These are phyloP conservation scores for Phodopus roborovskii DNA, from an alignment of 2,113 vertebrate genomes.

Conservation along the genomic window DNA sequence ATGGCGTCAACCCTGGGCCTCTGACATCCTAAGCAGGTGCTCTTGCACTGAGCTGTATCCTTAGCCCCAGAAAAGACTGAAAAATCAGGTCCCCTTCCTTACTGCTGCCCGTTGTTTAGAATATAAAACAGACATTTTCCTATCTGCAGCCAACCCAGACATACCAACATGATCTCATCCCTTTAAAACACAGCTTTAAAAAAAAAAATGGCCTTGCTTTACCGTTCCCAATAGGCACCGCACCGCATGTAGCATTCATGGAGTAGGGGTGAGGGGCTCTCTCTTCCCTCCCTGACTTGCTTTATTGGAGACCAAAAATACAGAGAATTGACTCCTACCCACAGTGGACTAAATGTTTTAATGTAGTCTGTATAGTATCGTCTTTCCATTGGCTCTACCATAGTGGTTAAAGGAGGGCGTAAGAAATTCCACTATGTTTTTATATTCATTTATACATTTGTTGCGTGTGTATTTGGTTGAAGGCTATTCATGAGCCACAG, in stretches of 20 bases:
- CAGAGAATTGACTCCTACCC: background rate
- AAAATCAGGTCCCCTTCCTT: background rate
- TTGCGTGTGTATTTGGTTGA: background rate
- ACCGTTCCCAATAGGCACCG: background rate
- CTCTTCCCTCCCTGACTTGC: background rate
- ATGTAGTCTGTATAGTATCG: constrained; percentile 52
- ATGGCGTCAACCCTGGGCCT: background rate
- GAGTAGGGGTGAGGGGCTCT: rapidly evolving
- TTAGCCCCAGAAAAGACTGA: background rate
- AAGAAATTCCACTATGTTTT: background rate
- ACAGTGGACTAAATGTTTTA: background rate
- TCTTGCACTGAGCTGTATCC: background rate
- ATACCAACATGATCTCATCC: background rate
- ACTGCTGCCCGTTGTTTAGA: background rate
- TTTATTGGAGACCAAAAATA: background rate
- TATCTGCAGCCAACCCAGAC: background rate
- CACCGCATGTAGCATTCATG: background rate
- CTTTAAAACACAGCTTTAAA: background rate
- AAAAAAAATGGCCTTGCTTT: background rate
- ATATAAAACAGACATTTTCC: background rate
- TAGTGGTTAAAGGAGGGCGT: background rate
- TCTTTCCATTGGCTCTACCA: constrained; percentile 71
- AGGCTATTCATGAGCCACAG: background rate
- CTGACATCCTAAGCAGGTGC: too few species aligned
- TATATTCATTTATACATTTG: background rate